Evolutionary conservation across 1,140 invertebrate species (phyloP).

Genomic region (Microplitis mediator): DNA sequence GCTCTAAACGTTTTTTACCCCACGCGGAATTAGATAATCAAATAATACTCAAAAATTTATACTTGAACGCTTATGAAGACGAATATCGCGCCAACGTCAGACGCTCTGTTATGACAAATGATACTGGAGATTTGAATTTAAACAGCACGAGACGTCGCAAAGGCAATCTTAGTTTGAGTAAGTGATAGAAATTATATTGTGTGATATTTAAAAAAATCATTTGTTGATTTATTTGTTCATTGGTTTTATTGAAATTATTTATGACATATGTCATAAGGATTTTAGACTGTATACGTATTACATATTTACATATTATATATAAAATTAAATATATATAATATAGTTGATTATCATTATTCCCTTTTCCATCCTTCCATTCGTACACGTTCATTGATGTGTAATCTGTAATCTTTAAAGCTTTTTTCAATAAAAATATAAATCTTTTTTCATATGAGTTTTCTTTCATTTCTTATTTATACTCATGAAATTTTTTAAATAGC

Average conservation of each 20-base stretch:
- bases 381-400: constrained; percentile 50
- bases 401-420: constrained; percentile 49
- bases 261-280: no score
- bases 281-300: no score
- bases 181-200: constrained; percentile 31
- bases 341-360: constrained; percentile 45
- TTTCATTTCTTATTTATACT: neutral
- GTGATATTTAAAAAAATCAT: no score
- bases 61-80: constrained; percentile 56
- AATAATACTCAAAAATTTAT: constrained; percentile 58
- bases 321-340: constrained; percentile 54
- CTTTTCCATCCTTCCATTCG: constrained; percentile 49
- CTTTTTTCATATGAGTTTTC: neutral
- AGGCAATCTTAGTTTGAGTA: constrained; percentile 52
- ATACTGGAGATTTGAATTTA: constrained; percentile 10
- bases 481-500: neutral
- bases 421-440: constrained; percentile 46
- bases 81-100: constrained; percentile 58
- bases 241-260: no score
- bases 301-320: constrained; percentile 41
- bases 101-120: constrained; percentile 45
- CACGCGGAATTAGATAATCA: constrained; percentile 56
- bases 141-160: constrained; percentile 47
- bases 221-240: no score
- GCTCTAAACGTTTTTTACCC: constrained; percentile 51